Percentiles rank a stretch among this genome's conserved stretches.
Conservation (phyloP, 2,113 vertebrate genomes). For the Rhegmatorhina hoffmannsi region DNA sequence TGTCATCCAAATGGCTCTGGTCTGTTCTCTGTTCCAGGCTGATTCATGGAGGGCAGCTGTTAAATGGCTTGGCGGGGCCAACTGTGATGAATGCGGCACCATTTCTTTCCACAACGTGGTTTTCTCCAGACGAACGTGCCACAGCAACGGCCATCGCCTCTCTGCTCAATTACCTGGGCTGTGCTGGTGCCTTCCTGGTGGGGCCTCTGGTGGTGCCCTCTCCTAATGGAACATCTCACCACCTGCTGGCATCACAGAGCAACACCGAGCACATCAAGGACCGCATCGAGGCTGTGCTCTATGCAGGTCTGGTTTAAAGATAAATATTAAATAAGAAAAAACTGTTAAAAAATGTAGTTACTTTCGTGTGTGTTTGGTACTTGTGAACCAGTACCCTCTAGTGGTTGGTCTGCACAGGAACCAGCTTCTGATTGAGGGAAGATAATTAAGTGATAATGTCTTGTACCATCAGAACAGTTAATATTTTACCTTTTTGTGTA, state of each 20-base stretch:
- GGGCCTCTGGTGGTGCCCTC: slow-evolving; percentile 91
- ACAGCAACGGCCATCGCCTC: slow-evolving; percentile 94
- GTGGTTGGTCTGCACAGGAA: slow-evolving; percentile 3
- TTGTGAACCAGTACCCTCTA: slow-evolving; percentile 62
- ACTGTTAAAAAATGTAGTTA: accelerated
- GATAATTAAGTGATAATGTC: neutral
- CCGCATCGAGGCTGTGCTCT: slow-evolving; percentile 89
- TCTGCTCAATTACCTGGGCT: slow-evolving; percentile 87
- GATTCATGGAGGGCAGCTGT: slow-evolving; percentile 91
- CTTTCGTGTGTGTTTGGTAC: neutral
- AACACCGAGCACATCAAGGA: slow-evolving; percentile 79
- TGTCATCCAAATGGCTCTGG: neutral
- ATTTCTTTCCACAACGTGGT: slow-evolving; percentile 95
- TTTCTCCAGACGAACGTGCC: slow-evolving; percentile 92
- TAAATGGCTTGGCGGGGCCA: slow-evolving; percentile 94
- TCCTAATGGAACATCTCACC: slow-evolving; percentile 81
- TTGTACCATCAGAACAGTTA: neutral
- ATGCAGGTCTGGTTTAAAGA: slow-evolving; percentile 81
- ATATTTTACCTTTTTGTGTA: neutral
- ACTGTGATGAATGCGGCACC: slow-evolving; percentile 93
- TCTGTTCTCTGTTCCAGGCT: slow-evolving; percentile 76
- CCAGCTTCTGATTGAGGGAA: neutral
- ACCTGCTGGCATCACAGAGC: neutral
- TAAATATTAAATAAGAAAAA: accelerated
- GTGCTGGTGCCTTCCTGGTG: slow-evolving; percentile 85